A percentile compares a stretch with the other conserved stretches of the same genome.
Evolutionary conservation across 2,888 invertebrate genomes (phyloP).

Genomic region (Ditula angustiorana): DNA sequence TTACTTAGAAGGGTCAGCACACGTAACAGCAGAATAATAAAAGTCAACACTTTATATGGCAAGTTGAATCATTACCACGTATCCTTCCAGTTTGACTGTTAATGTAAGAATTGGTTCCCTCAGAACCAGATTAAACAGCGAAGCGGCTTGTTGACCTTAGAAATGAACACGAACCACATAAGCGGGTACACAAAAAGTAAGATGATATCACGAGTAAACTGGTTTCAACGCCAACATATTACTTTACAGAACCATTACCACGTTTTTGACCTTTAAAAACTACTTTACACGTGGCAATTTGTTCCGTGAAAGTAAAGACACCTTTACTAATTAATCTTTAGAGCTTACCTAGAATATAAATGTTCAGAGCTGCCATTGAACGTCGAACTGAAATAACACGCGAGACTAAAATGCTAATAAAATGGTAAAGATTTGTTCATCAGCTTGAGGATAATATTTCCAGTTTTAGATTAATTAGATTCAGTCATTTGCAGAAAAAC

Average conservation of each 20-base stretch:
- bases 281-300: constrained; percentile 16
- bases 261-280: constrained; percentile 29
- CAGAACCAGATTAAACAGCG: constrained; percentile 15
- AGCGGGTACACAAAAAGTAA: constrained; percentile 33
- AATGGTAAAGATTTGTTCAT: constrained; percentile 1
- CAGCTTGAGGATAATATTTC: constrained; percentile 9
- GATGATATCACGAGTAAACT: constrained; percentile 38
- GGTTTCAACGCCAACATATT: constrained; percentile 24
- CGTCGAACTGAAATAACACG: not conserved
- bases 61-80: not conserved
- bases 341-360: constrained; percentile 9
- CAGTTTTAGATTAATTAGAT: constrained; percentile 13
- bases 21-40: no score
- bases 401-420: constrained; percentile 1
- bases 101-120: constrained; percentile 3
- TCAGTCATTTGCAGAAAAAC: no score
- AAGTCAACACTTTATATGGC: not conserved
- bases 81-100: not conserved
- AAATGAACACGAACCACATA: constrained; percentile 19
- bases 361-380: constrained; percentile 2
- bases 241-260: constrained; percentile 23
- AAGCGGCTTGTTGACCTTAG: constrained; percentile 12
- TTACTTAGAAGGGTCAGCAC: not conserved
- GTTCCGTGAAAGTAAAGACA: constrained; percentile 13
- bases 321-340: constrained; percentile 3